Evolutionary conservation across 2,113 vertebrate species (phyloP).

Genomic region (Apus apus): DNA sequence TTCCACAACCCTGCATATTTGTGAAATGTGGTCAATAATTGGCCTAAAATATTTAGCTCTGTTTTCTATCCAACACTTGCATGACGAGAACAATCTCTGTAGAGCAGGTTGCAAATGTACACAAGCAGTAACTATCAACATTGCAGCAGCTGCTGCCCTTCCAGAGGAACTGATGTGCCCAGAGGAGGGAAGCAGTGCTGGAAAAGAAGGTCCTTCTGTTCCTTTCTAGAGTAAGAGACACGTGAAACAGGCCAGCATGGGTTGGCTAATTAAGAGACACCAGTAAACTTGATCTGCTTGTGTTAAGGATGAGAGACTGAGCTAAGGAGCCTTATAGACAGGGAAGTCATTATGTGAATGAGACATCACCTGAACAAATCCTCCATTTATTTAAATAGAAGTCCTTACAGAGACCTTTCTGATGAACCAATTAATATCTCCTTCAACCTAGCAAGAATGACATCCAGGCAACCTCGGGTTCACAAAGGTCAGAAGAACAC

Average conservation of each 20-base stretch:
- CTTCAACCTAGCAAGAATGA: not conserved
- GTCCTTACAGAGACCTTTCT: not conserved
- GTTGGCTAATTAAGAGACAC: not conserved
- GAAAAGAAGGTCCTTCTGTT: not conserved
- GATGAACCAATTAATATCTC: not conserved
- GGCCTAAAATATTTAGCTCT: not conserved
- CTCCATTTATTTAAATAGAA: not conserved
- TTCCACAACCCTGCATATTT: not conserved
- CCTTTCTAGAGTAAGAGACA: not conserved
- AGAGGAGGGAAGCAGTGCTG: not conserved
- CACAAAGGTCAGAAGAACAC: not conserved
- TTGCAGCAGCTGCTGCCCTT: not conserved
- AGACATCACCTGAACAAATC: not conserved
- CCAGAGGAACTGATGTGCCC: not conserved
- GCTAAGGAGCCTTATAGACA: not conserved
- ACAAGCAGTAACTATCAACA: not conserved
- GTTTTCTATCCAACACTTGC: not conserved
- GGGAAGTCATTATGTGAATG: not conserved
- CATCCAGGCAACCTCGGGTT: not conserved
- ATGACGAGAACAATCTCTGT: not conserved
- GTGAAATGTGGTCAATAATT: not conserved
- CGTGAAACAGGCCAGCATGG: fast-evolving
- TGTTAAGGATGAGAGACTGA: not conserved
- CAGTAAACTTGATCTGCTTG: not conserved
- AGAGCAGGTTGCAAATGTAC: not conserved